Conservation (phyloP, 1,140 invertebrate species). For the Medauroidea extradentata region DNA sequence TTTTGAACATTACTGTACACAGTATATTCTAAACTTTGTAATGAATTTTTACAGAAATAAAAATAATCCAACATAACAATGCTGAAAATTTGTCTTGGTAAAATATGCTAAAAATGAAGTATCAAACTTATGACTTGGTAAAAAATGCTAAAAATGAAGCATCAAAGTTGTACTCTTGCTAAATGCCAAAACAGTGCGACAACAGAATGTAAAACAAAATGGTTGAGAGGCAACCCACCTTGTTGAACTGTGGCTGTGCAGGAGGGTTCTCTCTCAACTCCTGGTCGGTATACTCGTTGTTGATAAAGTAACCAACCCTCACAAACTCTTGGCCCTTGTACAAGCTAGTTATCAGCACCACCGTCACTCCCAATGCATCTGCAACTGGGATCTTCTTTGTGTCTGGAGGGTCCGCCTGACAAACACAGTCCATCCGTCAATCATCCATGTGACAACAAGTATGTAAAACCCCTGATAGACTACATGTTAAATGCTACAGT, state of each 20-base stretch:
- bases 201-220: no score
- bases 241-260: slow-evolving; percentile 85
- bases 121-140: no score
- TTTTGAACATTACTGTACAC: no score
- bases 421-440: slow-evolving; percentile 31
- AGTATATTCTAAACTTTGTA: no score
- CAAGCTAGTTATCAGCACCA: slow-evolving; percentile 92
- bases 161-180: no score
- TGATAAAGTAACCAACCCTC: slow-evolving; percentile 97
- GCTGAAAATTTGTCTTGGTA: no score
- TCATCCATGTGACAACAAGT: neutral
- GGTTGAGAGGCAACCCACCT: slow-evolving; percentile 59
- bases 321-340: slow-evolving; percentile 94
- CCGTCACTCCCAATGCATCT: slow-evolving; percentile 95
- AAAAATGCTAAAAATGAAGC: no score
- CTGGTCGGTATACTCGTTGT: slow-evolving; percentile 93
- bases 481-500: neutral
- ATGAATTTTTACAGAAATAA: no score
- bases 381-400: slow-evolving; percentile 88
- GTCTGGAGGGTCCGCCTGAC: slow-evolving; percentile 91
- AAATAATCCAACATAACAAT: no score
- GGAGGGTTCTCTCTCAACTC: slow-evolving; percentile 95
- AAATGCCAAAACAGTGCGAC: no score
- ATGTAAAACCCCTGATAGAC: neutral
- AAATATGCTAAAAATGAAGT: no score